A percentile compares a stretch with the other conserved stretches of the same genome.
These are phyloP conservation scores for Trissonchulus sp. DNA, from an alignment of 2,888 invertebrate species.

Conservation along the genomic window DNA sequence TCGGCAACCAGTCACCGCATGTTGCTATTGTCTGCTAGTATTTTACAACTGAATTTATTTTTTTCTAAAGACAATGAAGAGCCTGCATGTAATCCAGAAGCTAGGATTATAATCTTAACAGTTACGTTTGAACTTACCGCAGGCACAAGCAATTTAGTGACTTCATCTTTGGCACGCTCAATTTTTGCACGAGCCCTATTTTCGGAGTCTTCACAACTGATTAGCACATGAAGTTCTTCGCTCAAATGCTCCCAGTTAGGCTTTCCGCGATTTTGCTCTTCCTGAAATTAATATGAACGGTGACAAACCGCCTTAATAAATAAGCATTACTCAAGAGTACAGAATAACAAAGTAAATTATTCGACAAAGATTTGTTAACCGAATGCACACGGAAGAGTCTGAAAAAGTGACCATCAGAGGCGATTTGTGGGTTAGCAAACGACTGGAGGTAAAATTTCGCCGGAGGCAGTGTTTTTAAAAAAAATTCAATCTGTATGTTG, in stretches of 20 bases:
- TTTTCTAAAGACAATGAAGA: background rate
- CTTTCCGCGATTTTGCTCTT: conserved; percentile 97
- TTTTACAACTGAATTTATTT: background rate
- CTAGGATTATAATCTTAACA: background rate
- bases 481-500: no score
- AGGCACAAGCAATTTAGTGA: conserved; percentile 91
- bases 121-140: conserved; percentile 61
- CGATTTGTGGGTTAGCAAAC: no score
- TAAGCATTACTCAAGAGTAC: no score
- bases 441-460: no score
- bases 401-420: no score
- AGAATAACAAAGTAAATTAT: no score
- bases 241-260: conserved; percentile 99
- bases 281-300: conserved; percentile 62
- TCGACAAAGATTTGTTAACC: no score
- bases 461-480: no score
- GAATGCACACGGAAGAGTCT: no score
- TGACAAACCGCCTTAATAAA: background rate
- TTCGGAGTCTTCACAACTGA: conserved; percentile 97
- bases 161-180: conserved; percentile 91
- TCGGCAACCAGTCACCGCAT: no score
- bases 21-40: background rate
- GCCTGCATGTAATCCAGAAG: background rate
- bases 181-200: conserved; percentile 92
- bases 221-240: conserved; percentile 93